Evolutionary conservation across 2,888 invertebrate species (phyloP).

Genomic region (Pseudococcus jackbeardsleyi): DNA sequence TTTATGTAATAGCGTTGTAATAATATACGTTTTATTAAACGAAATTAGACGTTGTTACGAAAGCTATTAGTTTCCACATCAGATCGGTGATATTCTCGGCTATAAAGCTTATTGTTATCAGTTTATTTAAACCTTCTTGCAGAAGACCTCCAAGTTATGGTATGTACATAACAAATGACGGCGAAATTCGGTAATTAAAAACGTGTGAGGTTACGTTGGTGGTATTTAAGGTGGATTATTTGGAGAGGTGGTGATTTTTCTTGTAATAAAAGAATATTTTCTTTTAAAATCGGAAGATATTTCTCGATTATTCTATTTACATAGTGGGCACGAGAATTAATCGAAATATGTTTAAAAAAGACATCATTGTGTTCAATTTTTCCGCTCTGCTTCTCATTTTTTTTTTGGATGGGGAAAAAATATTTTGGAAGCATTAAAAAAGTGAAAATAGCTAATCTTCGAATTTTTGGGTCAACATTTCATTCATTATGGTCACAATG

Average conservation of each 20-base stretch:
- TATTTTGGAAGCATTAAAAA: no score
- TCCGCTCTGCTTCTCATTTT: no score
- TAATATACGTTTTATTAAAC: constrained; percentile 60
- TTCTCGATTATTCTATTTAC: no score
- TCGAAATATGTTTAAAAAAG: no score
- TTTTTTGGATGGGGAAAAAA: no score
- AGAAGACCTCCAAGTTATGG: not conserved
- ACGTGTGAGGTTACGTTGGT: not conserved
- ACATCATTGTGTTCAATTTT: no score
- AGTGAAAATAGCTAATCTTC: no score
- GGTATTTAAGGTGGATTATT: not conserved
- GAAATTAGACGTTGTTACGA: constrained; percentile 57
- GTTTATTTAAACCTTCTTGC: constrained; percentile 30
- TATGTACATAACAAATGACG: not conserved
- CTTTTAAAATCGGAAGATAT: no score
- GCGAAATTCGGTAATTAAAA: not conserved
- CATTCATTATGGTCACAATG: no score
- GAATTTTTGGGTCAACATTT: no score
- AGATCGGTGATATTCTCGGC: constrained; percentile 29
- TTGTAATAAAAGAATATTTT: no score
- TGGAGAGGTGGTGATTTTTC: not conserved
- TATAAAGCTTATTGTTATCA: constrained; percentile 42
- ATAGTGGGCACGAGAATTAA: no score
- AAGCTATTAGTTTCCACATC: constrained; percentile 39
- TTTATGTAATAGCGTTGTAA: constrained; percentile 35